Evolutionary conservation across 2,113 vertebrate species (phyloP).

Genomic region (Brachypteracias leptosomus): DNA sequence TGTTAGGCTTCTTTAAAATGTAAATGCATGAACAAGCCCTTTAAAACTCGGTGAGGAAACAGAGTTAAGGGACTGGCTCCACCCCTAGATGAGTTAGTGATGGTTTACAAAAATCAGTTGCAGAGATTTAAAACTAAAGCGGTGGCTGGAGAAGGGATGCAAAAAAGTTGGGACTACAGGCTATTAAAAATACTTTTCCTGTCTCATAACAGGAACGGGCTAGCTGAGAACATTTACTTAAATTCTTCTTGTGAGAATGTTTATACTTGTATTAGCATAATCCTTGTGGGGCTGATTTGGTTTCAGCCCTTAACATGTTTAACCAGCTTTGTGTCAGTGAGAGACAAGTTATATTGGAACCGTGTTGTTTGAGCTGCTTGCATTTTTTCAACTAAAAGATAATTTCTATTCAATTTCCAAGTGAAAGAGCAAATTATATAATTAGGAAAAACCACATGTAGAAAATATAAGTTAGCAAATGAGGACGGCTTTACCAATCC

Average conservation of each 20-base stretch:
- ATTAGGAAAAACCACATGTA: background rate
- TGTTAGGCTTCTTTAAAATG: background rate
- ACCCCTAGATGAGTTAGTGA: background rate
- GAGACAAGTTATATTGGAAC: background rate
- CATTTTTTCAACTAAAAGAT: background rate
- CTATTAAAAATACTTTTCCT: conserved; percentile 1
- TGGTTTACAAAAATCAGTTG: background rate
- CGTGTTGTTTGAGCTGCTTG: background rate
- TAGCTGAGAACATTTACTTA: conserved; percentile 5
- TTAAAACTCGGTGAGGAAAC: background rate
- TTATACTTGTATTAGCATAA: conserved; percentile 12
- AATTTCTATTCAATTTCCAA: background rate
- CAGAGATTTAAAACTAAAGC: conserved; percentile 22
- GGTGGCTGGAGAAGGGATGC: background rate
- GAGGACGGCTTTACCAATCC: background rate
- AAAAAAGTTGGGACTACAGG: background rate
- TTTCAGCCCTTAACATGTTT: background rate
- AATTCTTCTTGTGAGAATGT: background rate
- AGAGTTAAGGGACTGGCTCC: background rate
- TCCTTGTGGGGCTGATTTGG: background rate
- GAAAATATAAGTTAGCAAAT: background rate
- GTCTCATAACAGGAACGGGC: background rate
- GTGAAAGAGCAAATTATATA: background rate
- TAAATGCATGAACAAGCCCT: background rate
- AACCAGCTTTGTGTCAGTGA: background rate